These are phyloP conservation scores for Ceratitis capitata DNA, from an alignment of 1,140 invertebrate genomes.

Conservation along the genomic window DNA sequence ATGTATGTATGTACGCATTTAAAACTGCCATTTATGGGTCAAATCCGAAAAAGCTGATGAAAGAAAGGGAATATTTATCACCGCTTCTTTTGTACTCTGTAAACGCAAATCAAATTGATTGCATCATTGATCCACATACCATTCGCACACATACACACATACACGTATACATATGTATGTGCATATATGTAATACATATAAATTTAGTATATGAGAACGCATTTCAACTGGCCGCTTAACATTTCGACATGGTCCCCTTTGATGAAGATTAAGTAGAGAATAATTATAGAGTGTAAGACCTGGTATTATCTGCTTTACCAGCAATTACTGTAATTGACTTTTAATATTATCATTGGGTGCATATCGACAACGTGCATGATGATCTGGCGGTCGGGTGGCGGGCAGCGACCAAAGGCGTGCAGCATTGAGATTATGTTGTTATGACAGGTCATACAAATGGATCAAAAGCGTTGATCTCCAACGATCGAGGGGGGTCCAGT, in stretches of 20 bases:
- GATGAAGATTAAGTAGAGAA: conserved; percentile 29
- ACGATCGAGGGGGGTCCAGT: not conserved
- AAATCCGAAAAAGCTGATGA: not conserved
- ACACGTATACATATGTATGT: too few species aligned
- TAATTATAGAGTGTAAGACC: not conserved
- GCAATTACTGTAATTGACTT: conserved; percentile 37
- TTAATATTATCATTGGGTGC: conserved; percentile 26
- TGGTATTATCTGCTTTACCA: conserved; percentile 25
- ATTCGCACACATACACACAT: too few species aligned
- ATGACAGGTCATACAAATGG: conserved; percentile 38
- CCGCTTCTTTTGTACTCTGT: not conserved
- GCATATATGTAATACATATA: too few species aligned
- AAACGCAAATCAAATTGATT: too few species aligned
- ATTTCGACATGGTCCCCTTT: conserved; percentile 35
- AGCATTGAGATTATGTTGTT: conserved; percentile 6
- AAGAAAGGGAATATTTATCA: not conserved
- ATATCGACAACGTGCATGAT: conserved; percentile 12
- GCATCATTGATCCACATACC: not conserved
- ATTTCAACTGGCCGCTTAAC: conserved; percentile 13
- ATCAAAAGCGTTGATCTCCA: conserved; percentile 10
- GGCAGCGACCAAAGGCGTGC: too few species aligned
- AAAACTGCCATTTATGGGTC: too few species aligned
- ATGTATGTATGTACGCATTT: too few species aligned
- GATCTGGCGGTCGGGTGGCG: not conserved
- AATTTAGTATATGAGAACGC: too few species aligned